Conservation (phyloP, 2,888 invertebrate genomes). For the Baccha elongata region DNA sequence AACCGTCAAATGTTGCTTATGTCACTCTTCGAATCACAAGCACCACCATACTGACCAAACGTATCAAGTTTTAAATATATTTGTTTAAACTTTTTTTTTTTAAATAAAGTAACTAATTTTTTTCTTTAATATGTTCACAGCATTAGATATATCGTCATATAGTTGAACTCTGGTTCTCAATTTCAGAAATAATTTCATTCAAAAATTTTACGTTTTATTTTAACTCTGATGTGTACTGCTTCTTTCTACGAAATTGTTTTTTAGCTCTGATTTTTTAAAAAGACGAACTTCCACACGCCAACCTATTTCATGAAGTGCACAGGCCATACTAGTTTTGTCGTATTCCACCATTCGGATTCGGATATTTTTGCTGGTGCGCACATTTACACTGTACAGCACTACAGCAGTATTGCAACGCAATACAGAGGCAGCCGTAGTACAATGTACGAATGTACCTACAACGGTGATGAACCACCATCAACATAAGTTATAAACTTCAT, state of each 20-base stretch:
- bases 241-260: conserved; percentile 46
- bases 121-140: conserved; percentile 44
- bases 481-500: conserved; percentile 39
- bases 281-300: conserved; percentile 75
- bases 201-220: conserved; percentile 36
- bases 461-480: conserved; percentile 61
- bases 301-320: conserved; percentile 77
- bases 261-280: conserved; percentile 62
- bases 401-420: conserved; percentile 29
- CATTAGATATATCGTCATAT: conserved; percentile 17
- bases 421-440: conserved; percentile 16
- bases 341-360: conserved; percentile 67
- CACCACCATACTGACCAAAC: too few species aligned
- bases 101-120: conserved; percentile 19
- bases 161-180: conserved; percentile 40
- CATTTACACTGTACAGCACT: conserved; percentile 49
- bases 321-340: conserved; percentile 76
- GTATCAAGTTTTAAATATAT: conserved; percentile 5
- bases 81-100: conserved; percentile 1
- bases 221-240: background rate
- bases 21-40: conserved; percentile 50
- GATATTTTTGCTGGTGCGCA: conserved; percentile 60
- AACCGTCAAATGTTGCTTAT: conserved; percentile 62
- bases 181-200: conserved; percentile 58
- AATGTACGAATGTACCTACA: conserved; percentile 33